A percentile compares a stretch with the other conserved stretches of the same genome.
phyloP scores from a whole-genome alignment of 2,113 vertebrate species.

The Dromaius novaehollandiae region DNA sequence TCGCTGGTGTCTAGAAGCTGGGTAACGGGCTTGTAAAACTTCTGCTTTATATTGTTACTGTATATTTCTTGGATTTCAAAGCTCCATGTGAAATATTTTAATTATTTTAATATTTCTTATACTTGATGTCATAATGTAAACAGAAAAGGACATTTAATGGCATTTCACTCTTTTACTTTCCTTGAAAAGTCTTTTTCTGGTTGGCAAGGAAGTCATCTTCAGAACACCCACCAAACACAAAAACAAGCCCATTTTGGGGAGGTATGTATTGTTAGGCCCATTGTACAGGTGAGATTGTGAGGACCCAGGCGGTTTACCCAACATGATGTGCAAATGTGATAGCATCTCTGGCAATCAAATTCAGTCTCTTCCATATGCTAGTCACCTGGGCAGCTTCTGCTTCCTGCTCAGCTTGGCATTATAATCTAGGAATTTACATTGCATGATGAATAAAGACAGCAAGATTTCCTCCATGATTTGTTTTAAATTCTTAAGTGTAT shows the following conservation, averaged over 20 bases:
- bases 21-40: neutral
- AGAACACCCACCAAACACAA: neutral
- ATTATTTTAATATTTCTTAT: too few relatives aligned
- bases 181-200: neutral
- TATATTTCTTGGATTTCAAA: neutral
- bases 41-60: neutral
- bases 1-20: neutral
- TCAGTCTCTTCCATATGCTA: neutral
- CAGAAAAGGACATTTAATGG: neutral
- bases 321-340: neutral
- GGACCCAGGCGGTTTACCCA: neutral
- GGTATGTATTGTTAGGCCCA: neutral
- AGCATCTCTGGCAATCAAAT: neutral
- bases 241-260: accelerated
- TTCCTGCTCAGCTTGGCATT: neutral
- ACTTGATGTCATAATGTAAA: neutral
- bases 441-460: neutral
- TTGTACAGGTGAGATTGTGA: neutral
- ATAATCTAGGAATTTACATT: neutral
- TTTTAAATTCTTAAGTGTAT: neutral
- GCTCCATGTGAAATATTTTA: neutral
- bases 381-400: neutral
- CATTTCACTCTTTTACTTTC: neutral
- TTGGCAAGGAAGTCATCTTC: neutral
- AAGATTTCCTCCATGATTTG: neutral